These are phyloP conservation scores for Macrosiphum euphorbiae DNA, from an alignment of 2,888 invertebrate species.

Conservation along the genomic window DNA sequence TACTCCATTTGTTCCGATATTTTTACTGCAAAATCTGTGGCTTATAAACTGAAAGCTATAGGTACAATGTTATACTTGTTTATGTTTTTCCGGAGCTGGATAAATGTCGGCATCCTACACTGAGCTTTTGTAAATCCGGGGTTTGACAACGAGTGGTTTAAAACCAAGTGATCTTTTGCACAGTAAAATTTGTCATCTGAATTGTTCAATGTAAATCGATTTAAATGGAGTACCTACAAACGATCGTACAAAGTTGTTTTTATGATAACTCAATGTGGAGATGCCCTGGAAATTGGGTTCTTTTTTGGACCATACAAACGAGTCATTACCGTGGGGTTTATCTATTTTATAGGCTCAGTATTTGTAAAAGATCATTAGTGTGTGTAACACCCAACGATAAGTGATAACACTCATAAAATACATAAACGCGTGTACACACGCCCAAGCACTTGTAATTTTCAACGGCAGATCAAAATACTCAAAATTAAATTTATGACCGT, in stretches of 20 bases:
- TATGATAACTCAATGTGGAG: not conserved
- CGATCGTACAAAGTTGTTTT: not conserved
- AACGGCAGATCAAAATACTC: not conserved
- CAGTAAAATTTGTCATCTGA: not conserved
- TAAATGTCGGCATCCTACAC: no score
- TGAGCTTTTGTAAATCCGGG: not conserved
- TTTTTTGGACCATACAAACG: not conserved
- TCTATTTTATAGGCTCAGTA: not conserved
- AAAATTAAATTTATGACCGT: not conserved
- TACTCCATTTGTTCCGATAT: not conserved
- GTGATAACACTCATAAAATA: not conserved
- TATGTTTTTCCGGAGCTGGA: not conserved
- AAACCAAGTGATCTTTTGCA: not conserved
- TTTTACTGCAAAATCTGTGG: not conserved
- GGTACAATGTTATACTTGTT: not conserved
- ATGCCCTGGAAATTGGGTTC: not conserved
- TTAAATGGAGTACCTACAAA: not conserved
- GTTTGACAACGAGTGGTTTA: no score
- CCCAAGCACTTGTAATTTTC: not conserved
- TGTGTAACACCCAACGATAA: not conserved
- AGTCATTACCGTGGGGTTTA: not conserved
- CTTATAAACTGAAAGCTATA: not conserved
- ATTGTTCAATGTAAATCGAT: not conserved
- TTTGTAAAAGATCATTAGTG: not conserved
- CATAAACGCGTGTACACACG: not conserved